Evolutionary conservation across 2,113 vertebrate genomes (phyloP).

Genomic region (Fulica atra): DNA sequence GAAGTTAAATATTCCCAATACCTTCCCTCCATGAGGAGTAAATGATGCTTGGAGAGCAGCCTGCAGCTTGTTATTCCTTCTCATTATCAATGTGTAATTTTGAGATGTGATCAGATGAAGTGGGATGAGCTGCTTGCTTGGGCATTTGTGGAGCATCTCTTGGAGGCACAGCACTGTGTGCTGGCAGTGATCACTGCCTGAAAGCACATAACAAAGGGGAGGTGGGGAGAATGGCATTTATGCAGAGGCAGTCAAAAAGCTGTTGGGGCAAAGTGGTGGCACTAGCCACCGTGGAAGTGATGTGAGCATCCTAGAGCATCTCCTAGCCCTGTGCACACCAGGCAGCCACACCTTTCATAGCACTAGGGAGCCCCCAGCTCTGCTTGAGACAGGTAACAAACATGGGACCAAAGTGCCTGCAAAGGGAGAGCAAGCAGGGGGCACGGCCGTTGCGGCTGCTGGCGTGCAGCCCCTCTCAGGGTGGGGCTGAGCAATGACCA

Average conservation of each 20-base stretch:
- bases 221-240: neutral
- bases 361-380: fast-evolving
- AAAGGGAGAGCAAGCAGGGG: neutral
- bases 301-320: neutral
- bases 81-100: neutral
- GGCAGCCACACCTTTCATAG: neutral
- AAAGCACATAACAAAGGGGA: neutral
- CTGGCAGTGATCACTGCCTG: neutral
- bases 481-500: neutral
- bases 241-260: neutral
- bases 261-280: neutral
- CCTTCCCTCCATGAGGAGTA: neutral
- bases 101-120: neutral
- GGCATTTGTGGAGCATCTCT: neutral
- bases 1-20: neutral
- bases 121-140: neutral
- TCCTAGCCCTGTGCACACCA: neutral
- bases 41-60: neutral
- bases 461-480: fast-evolving
- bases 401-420: neutral
- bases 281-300: neutral
- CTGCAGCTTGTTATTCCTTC: neutral
- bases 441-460: fast-evolving
- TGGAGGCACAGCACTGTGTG: neutral
- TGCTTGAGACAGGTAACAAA: neutral